Evolutionary conservation across 2,888 invertebrate genomes (phyloP), one percentile per base, ranked within the genome.

Genomic region (Spisula solida): DNA sequence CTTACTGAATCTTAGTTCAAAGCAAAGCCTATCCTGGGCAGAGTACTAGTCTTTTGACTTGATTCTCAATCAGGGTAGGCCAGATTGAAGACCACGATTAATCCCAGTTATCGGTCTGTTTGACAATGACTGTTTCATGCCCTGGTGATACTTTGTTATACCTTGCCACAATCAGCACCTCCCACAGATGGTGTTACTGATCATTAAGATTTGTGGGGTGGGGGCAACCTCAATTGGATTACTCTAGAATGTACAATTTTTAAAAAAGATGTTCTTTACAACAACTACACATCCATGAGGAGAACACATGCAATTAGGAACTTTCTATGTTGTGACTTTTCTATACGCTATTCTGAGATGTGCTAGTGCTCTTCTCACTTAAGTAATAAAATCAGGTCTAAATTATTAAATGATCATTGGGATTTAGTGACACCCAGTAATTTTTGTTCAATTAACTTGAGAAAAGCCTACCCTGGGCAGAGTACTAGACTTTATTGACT

Each of bases 11-110:
- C n/a, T n/a, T 41, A 41, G 8, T 8, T 41, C 8, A 25, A 66
- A 2, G 60, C 18, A 60, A 66, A 25, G 60, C 84, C 84, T 48
- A 29, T n/a, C 84, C 84, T 84, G 84, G 84, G 84, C 84, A 84
- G 84, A 84, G 78, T 31, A 55, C 51, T 51, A 18, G 84, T 2
- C 20, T n/a, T 29, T 25, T 79, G 20, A 25, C 80, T 48, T 86
- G 84, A 55, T 56, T 25, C 91, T 85, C 87, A 91, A 91, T 91
- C 91, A 86, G 82, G 88, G 86, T 60, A 86, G 88, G 91, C 87
- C 34, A 88, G n/a, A 90, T 41, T 16, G 82, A 80, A 82, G 60
- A 80, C 29, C 51, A 82, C 70, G 48, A 47, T 86, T 86, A 88
- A 90, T 88, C 80, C 86, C 90, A 88, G 90, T 87, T 86, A 85